Evolutionary conservation across 2,888 invertebrate genomes (phyloP).

Genomic region (Chouioia cunea): DNA sequence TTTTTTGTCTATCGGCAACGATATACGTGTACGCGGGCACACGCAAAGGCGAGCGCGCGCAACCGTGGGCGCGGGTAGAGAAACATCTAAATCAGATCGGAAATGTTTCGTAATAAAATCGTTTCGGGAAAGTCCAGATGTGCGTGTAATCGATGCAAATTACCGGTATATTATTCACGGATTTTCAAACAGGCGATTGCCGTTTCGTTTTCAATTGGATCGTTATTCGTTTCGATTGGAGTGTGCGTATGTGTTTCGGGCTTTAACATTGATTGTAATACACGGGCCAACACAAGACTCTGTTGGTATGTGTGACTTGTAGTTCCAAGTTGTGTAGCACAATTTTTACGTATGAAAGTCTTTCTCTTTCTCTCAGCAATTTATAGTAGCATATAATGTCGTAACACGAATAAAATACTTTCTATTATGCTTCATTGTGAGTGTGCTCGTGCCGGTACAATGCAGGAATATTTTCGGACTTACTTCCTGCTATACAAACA

Average conservation of each 20-base stretch:
- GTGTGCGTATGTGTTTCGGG: too few species aligned
- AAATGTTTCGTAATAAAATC: neutral
- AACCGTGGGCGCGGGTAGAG: neutral
- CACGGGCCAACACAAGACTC: too few species aligned
- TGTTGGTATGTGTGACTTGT: too few species aligned
- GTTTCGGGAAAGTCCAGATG: too few species aligned
- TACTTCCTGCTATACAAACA: slow-evolving; percentile 33
- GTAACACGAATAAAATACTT: slow-evolving; percentile 43
- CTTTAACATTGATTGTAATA: too few species aligned
- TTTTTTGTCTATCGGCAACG: slow-evolving; percentile 11
- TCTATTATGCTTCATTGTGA: slow-evolving; percentile 43
- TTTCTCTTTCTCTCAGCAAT: slow-evolving; percentile 16
- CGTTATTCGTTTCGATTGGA: too few species aligned
- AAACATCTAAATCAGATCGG: slow-evolving; percentile 20
- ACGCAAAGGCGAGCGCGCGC: too few species aligned
- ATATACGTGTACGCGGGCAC: too few species aligned
- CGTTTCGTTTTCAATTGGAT: too few species aligned
- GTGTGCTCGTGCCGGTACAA: slow-evolving; percentile 27
- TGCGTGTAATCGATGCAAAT: neutral
- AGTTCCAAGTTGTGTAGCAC: too few species aligned
- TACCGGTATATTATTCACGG: neutral
- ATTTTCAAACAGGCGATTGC: too few species aligned
- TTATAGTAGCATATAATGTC: slow-evolving; percentile 39
- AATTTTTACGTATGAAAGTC: slow-evolving; percentile 15
- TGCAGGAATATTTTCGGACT: slow-evolving; percentile 30